Evolutionary conservation across 2,113 vertebrate genomes (phyloP).

Genomic region (Helogale parvula): DNA sequence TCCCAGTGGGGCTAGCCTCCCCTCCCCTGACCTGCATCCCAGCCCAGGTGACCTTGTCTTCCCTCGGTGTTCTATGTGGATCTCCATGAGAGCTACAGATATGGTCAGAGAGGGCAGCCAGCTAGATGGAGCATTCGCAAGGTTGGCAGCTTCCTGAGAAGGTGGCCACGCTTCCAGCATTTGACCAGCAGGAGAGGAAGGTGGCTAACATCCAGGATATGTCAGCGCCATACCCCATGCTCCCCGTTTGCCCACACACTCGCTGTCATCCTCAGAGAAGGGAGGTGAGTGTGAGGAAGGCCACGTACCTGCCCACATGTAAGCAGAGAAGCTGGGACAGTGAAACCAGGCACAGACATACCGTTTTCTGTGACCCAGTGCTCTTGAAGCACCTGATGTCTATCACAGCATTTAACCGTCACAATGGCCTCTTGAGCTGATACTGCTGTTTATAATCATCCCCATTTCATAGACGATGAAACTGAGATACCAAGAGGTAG

Average conservation of each 20-base stretch:
- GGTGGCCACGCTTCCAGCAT: neutral
- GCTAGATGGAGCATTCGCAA: neutral
- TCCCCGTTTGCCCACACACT: neutral
- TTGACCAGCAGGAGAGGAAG: neutral
- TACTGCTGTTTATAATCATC: neutral
- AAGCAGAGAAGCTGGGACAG: neutral
- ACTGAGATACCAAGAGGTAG: neutral
- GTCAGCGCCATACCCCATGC: neutral
- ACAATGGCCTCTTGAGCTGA: neutral
- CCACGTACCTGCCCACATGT: neutral
- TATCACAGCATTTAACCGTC: neutral
- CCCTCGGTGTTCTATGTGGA: neutral
- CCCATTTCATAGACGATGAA: neutral
- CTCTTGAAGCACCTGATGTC: neutral
- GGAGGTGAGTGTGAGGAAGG: neutral
- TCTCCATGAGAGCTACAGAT: neutral
- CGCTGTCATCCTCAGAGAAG: neutral
- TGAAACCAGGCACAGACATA: neutral
- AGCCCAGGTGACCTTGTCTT: neutral
- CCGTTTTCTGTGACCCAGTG: neutral
- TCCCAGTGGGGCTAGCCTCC: neutral
- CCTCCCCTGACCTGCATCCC: neutral
- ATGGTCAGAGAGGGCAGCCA: neutral
- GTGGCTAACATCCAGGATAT: no score
- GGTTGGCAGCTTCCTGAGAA: neutral